Percentiles rank a stretch among this genome's conserved stretches.
phyloP scores from a whole-genome alignment of 1,140 invertebrate genomes.

The Coptotermes formosanus region DNA sequence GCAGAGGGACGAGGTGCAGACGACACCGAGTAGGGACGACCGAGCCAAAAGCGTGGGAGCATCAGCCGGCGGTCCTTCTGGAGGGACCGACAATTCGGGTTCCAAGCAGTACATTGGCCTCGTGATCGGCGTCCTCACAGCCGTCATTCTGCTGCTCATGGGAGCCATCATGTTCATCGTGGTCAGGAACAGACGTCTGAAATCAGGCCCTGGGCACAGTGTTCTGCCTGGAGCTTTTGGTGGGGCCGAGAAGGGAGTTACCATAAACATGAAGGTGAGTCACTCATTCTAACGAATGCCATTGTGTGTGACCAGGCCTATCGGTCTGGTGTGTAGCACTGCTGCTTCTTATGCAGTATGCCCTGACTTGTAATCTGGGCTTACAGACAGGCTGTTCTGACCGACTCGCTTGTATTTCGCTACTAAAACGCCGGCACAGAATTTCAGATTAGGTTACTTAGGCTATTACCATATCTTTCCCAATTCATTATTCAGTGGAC shows the following conservation, averaged over 20 bases:
- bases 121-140: constrained; percentile 72
- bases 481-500: too few relatives aligned
- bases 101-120: constrained; percentile 59
- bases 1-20: constrained; percentile 67
- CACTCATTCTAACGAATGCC: background rate
- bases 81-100: background rate
- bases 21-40: constrained; percentile 56
- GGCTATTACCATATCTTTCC: too few relatives aligned
- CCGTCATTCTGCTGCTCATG: constrained; percentile 67
- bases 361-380: too few relatives aligned
- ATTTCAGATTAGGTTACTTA: too few relatives aligned
- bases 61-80: background rate
- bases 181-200: constrained; percentile 62
- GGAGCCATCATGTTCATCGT: constrained; percentile 71
- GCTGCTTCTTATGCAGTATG: too few relatives aligned
- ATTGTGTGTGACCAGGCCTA: too few relatives aligned
- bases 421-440: too few relatives aligned
- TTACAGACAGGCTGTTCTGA: too few relatives aligned
- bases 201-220: constrained; percentile 52
- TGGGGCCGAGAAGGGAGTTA: constrained; percentile 47
- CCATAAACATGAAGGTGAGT: constrained; percentile 53
- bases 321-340: too few relatives aligned
- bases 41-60: constrained; percentile 26
- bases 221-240: constrained; percentile 47
- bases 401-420: too few relatives aligned